Conservation (phyloP, 1,140 invertebrate species). For the Diabrotica undecimpunctata region DNA sequence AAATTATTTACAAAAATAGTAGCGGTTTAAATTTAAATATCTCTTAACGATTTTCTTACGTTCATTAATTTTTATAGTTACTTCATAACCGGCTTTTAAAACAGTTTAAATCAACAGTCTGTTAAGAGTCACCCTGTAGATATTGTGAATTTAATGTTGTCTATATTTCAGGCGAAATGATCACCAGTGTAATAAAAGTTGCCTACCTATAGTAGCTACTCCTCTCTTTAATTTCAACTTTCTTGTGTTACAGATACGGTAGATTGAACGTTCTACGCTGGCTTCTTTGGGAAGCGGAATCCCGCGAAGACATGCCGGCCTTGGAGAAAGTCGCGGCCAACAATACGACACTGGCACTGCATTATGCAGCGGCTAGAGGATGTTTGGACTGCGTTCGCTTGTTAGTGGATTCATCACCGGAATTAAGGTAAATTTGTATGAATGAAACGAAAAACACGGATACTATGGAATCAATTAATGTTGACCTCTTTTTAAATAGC, state of each 20-base stretch:
- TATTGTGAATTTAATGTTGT: too few relatives aligned
- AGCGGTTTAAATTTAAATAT: too few relatives aligned
- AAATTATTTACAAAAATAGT: too few relatives aligned
- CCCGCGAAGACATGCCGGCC: constrained; percentile 50
- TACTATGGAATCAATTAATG: background rate
- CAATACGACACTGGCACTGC: constrained; percentile 69
- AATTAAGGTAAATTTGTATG: constrained; percentile 62
- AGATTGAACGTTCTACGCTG: constrained; percentile 55
- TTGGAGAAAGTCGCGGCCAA: constrained; percentile 32
- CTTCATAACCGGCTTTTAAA: too few relatives aligned
- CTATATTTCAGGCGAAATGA: too few relatives aligned
- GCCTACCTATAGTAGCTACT: too few relatives aligned
- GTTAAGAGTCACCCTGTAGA: too few relatives aligned
- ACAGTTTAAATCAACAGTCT: too few relatives aligned
- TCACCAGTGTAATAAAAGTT: too few relatives aligned
- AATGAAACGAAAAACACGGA: background rate
- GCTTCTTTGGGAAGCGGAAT: constrained; percentile 55
- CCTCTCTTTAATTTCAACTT: too few relatives aligned
- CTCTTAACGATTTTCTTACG: too few relatives aligned
- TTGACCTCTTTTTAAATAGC: background rate
- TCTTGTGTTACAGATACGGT: constrained; percentile 50
- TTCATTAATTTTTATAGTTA: too few relatives aligned
- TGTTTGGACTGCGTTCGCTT: constrained; percentile 79
- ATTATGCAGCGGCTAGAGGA: constrained; percentile 80
- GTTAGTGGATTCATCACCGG: constrained; percentile 69